These are phyloP conservation scores for Chironomus tepperi DNA, from an alignment of 1,140 invertebrate species.

Conservation along the genomic window DNA sequence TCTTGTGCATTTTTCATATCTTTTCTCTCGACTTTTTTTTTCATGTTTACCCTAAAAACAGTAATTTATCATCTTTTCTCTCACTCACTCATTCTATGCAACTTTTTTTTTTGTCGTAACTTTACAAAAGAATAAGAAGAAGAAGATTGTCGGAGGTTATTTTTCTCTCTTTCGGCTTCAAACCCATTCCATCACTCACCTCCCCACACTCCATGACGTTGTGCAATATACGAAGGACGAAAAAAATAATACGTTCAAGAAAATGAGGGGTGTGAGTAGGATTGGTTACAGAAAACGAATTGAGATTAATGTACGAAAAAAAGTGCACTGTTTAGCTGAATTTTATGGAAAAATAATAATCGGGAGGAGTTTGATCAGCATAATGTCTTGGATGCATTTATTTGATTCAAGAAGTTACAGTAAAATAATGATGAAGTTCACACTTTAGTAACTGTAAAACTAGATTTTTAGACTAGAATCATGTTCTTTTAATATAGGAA, in stretches of 20 bases:
- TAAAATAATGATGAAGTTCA: too few species aligned
- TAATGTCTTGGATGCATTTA: too few species aligned
- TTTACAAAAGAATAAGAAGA: too few species aligned
- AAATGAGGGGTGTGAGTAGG: neutral
- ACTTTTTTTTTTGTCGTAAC: too few species aligned
- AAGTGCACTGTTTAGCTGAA: neutral
- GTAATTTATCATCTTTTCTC: slow-evolving; percentile 3
- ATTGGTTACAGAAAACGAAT: neutral
- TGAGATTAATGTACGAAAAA: slow-evolving; percentile 8
- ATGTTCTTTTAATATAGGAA: too few species aligned
- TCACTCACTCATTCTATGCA: neutral
- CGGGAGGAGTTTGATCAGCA: too few species aligned
- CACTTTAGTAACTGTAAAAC: too few species aligned
- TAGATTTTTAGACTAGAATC: too few species aligned
- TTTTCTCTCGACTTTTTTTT: neutral
- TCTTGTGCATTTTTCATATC: slow-evolving; percentile 23
- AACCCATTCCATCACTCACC: neutral
- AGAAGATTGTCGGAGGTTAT: neutral
- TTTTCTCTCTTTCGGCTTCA: neutral
- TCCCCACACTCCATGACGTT: neutral
- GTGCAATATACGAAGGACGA: neutral
- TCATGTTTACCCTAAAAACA: slow-evolving; percentile 20
- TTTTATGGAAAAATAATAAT: neutral
- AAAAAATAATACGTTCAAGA: too few species aligned
- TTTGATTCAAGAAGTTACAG: too few species aligned